Evolutionary conservation across 1,140 invertebrate species (phyloP), one percentile per base, ranked within the genome.

Genomic region (Drosophila rufa): DNA sequence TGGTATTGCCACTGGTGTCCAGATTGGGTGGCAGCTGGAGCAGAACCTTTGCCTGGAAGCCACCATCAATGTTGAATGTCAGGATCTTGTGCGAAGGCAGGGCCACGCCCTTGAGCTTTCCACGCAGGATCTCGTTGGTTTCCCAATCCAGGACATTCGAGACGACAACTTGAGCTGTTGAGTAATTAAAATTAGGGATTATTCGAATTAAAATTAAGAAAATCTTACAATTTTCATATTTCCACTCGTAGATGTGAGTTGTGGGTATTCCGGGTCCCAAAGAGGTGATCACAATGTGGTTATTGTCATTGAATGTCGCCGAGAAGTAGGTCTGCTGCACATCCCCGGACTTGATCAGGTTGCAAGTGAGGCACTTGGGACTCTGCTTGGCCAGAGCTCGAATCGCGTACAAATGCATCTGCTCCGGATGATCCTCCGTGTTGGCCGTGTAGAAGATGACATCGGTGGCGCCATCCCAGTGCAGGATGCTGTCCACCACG

Each of bases 11-110:
- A 65, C 91, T 94, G 8, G 94, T 93, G 92, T 97, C 95, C 12
- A 96, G 93, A 55, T 96, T 95, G 0, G 96, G 96, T 2, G 97
- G 97, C 57, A 98, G 92, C 82, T 95, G 94, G n/a, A 98, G 92
- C 42, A 91, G 60, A 25, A 92, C 92, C 68, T 92, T 87, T 6
- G 92, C 92, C 60, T 82, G 87, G 55, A 91, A 93, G 40, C 85
- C 85, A 38, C 78, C 80, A 12, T 91, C 84, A 19, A 93, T 90
- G 30, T 78, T 71, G 7, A 93, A 66, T 1, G 84, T 89, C 3
- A 89, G 65, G 56, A 92, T 91, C 46, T 83, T 67, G 33, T 80
- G 75, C 0, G 75, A 76, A 22, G 92, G 92, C 61, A 92, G 45
- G 14, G 78, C 80, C 62, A 82, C 69, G 33, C 79, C 76, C 19